A percentile compares a stretch with the other conserved stretches of the same genome.
phyloP scores from a whole-genome alignment of 2,797 vertebrate species.

The Pseudomugil tenellus region DNA sequence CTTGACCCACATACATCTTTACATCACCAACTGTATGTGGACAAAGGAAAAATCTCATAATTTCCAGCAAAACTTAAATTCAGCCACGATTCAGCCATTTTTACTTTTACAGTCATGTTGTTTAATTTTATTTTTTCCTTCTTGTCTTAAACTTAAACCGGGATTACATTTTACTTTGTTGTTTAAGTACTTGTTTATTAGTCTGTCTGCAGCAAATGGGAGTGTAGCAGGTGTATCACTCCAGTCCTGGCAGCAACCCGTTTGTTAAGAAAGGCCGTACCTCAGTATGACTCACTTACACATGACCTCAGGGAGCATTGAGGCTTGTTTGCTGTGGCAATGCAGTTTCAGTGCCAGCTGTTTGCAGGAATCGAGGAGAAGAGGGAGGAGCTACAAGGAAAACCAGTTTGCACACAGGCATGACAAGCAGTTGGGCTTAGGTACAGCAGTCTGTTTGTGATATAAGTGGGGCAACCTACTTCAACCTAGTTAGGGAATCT shows the following conservation, averaged over 20 bases:
- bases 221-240: constrained; percentile 60
- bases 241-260: constrained; percentile 28
- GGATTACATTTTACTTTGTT: constrained; percentile 1
- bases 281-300: constrained; percentile 70
- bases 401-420: constrained; percentile 57
- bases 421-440: constrained; percentile 60
- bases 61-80: constrained; percentile 11
- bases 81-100: not conserved
- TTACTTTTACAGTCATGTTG: not conserved
- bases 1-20: constrained; percentile 67
- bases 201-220: constrained; percentile 23
- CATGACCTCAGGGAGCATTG: constrained; percentile 67
- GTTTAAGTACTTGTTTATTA: constrained; percentile 30
- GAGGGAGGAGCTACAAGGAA: constrained; percentile 55
- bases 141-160: not conserved
- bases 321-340: constrained; percentile 44
- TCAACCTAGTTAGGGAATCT: constrained; percentile 78
- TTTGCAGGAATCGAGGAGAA: constrained; percentile 39
- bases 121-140: not conserved
- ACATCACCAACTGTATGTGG: constrained; percentile 55
- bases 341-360: constrained; percentile 52
- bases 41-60: constrained; percentile 43
- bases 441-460: constrained; percentile 73
- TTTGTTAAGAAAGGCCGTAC: constrained; percentile 44
- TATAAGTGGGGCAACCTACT: constrained; percentile 73